Percentiles rank a stretch among this genome's conserved stretches.
These are phyloP conservation scores for Hipposideros larvatus DNA, from an alignment of 2,797 vertebrate species.

Conservation along the genomic window DNA sequence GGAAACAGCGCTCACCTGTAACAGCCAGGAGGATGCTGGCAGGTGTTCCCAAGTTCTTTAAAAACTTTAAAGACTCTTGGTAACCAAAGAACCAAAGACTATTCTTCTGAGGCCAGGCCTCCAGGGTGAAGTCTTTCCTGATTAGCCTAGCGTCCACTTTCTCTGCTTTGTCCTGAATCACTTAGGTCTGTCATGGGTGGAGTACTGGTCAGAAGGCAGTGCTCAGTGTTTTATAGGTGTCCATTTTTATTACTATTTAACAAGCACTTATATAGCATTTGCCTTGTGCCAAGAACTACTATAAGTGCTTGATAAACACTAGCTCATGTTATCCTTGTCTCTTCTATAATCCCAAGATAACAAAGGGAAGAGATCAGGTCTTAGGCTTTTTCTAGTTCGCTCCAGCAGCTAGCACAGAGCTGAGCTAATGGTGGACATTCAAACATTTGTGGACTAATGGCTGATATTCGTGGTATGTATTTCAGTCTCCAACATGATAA, in stretches of 20 bases:
- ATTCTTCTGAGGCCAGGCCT: not conserved
- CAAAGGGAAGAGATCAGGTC: not conserved
- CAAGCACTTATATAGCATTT: not conserved
- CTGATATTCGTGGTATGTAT: not conserved
- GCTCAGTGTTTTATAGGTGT: not conserved
- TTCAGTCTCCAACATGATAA: not conserved
- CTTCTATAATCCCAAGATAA: conserved; percentile 3
- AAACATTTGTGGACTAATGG: not conserved
- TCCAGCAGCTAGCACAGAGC: not conserved
- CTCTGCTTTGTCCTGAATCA: not conserved
- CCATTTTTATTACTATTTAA: conserved; percentile 15
- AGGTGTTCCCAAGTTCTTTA: not conserved
- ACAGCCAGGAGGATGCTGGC: not conserved
- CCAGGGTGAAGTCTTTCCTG: not conserved
- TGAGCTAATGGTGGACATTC: not conserved
- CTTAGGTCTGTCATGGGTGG: not conserved
- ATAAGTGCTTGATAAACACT: not conserved
- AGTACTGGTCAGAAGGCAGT: not conserved
- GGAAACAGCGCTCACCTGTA: not conserved
- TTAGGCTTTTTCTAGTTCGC: not conserved
- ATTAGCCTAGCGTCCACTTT: not conserved
- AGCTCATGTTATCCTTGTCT: not conserved
- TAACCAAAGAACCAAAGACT: not conserved
- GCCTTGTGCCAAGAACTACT: not conserved
- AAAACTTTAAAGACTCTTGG: not conserved